Percentiles rank a stretch among this genome's conserved stretches.
These are phyloP conservation scores for Sitta carolinensis DNA, from an alignment of 2,797 vertebrate species.

Conservation along the genomic window DNA sequence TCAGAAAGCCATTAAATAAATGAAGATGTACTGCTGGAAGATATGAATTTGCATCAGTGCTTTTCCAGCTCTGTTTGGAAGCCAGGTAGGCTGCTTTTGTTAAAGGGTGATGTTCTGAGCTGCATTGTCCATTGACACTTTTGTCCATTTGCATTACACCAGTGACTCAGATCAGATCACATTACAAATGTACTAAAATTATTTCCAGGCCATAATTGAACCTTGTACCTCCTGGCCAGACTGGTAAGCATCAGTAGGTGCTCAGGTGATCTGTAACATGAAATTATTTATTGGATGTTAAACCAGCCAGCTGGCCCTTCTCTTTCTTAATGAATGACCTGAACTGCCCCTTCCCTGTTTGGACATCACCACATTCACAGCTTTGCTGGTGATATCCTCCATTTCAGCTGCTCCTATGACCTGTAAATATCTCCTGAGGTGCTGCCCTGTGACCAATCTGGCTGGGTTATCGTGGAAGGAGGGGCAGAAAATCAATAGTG, in stretches of 20 bases:
- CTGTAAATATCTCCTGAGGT: not conserved
- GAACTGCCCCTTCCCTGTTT: not conserved
- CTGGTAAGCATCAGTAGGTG: not conserved
- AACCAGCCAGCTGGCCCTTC: not conserved
- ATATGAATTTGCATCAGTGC: not conserved
- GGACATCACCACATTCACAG: not conserved
- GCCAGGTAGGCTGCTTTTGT: not conserved
- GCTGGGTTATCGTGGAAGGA: not conserved
- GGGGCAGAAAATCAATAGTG: not conserved
- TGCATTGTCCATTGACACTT: not conserved
- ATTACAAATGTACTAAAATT: not conserved
- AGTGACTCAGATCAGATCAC: not conserved
- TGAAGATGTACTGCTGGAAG: not conserved
- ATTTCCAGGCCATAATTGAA: slow-evolving; percentile 14
- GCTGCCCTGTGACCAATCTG: not conserved
- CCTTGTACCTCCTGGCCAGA: not conserved
- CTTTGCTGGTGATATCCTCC: not conserved
- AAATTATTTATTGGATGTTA: not conserved
- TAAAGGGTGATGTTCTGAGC: not conserved
- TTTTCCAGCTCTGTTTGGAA: not conserved
- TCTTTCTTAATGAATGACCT: not conserved
- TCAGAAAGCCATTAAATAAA: not conserved
- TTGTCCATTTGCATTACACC: not conserved
- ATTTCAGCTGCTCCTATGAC: not conserved
- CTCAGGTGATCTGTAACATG: not conserved